A percentile compares a stretch with the other conserved stretches of the same genome.
phyloP scores from a whole-genome alignment of 2,888 invertebrate genomes.

The Podotricha telesiphe region DNA sequence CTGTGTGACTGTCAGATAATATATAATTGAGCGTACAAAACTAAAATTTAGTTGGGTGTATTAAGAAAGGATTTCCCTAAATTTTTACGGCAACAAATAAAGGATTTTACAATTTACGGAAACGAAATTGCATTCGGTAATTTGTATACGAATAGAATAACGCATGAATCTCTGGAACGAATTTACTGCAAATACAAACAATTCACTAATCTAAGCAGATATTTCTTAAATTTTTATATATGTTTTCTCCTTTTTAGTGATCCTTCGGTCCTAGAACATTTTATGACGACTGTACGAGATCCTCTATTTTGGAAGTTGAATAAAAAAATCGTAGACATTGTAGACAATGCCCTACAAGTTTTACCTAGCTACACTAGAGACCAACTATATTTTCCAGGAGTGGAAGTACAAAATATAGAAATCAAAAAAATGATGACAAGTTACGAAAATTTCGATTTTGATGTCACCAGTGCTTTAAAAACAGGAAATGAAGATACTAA shows the following conservation, averaged over 20 bases:
- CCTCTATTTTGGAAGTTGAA: slow-evolving; percentile 88
- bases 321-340: slow-evolving; percentile 83
- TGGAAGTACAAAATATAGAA: slow-evolving; percentile 84
- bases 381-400: slow-evolving; percentile 85
- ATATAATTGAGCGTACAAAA: too few species aligned
- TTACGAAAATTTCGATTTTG: slow-evolving; percentile 86
- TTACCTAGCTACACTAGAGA: slow-evolving; percentile 83
- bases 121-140: too few species aligned
- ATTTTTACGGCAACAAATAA: too few species aligned
- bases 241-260: slow-evolving; percentile 57
- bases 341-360: slow-evolving; percentile 82
- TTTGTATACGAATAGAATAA: too few species aligned
- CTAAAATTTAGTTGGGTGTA: too few species aligned
- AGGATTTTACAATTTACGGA: too few species aligned
- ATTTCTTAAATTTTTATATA: too few species aligned
- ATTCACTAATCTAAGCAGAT: too few species aligned
- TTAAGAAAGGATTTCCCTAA: too few species aligned
- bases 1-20: too few species aligned
- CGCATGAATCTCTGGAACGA: too few species aligned
- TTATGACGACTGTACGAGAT: slow-evolving; percentile 86
- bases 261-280: slow-evolving; percentile 69
- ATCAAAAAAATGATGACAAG: slow-evolving; percentile 86
- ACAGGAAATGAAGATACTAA: slow-evolving; percentile 57
- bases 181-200: too few species aligned
- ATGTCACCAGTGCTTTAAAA: slow-evolving; percentile 85